Conservation (phyloP, 2,113 vertebrate species). For the Phyllostomus hastatus region DNA sequence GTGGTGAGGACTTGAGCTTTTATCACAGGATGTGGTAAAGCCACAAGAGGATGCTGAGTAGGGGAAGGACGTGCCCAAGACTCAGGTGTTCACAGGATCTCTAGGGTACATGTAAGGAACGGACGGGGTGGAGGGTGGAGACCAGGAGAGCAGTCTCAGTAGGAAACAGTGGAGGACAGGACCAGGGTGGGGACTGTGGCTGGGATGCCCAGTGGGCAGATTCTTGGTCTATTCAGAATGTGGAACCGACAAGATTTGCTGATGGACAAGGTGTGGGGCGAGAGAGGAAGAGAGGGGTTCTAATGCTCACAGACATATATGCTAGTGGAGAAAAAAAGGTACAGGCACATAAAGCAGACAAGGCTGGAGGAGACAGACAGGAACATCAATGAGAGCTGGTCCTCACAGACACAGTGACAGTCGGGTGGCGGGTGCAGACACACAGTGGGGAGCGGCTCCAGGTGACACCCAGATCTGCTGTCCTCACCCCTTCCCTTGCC, state of each 20-base stretch:
- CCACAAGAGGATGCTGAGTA: not conserved
- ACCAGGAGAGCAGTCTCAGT: not conserved
- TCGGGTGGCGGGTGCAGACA: not conserved
- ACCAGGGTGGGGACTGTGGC: not conserved
- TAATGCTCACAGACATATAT: not conserved
- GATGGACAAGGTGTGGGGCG: not conserved
- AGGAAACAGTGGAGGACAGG: not conserved
- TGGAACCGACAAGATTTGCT: not conserved
- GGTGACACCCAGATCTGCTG: accelerated
- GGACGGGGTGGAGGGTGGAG: not conserved
- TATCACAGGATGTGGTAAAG: not conserved
- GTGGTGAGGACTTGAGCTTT: not conserved
- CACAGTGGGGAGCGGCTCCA: accelerated
- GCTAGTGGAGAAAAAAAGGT: not conserved
- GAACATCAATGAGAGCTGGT: not conserved
- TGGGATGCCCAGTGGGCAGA: not conserved
- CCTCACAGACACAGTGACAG: not conserved
- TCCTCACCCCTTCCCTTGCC: accelerated
- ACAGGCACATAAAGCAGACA: not conserved
- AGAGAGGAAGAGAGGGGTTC: not conserved
- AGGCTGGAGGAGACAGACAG: not conserved
- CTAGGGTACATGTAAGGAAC: no score
- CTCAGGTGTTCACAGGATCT: not conserved
- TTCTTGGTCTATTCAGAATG: not conserved
- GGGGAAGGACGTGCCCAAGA: not conserved